Evolutionary conservation across 2,113 vertebrate genomes (phyloP), one percentile per base, ranked within the genome.

Genomic region (Alligator sinensis): DNA sequence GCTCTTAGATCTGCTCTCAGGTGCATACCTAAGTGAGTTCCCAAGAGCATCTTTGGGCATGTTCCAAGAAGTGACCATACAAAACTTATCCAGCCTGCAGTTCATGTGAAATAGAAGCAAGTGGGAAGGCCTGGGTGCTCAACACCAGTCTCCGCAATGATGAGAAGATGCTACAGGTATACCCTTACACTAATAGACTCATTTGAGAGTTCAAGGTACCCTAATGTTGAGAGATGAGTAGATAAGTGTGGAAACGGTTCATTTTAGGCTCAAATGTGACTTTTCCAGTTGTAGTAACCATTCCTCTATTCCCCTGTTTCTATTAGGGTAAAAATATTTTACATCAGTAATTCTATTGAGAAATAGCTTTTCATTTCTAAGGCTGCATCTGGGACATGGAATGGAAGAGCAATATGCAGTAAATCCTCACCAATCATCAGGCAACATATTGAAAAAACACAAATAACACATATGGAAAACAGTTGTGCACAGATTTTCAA

Each of bases 291-390:
- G 9, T 68, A 22, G 0, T 95, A 30, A 17, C 2, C 89, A 30
- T 86, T 95, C 90, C 83, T 0, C 18, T 87, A 92, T 88, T 38
- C 28, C 70, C 91, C 87, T 88, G 88, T 89, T 93, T 94, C 30
- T 92, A 2, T 28, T 84, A 13, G 58, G 70, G 47, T 79, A 66
- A 80, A 96, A 91, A 68, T 59, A 80, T 16, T 84, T 86, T 88
- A 80, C 27, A 63, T 11, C 4, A 87, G 25, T 18, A 90, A 84
- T 7, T 77, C 85, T 68, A 55, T n/a, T 82, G 86, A 94, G 90
- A 96, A 94, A 93, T 25, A 77, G 1, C 17, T 7, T 90, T 94
- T 47, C n/a, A 27, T 94, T 91, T 90, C 91, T 82, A n/a, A 82
- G 27, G 21, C 84, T 21, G 68, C 55, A 74, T 83, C 47, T 58